Evolutionary conservation across 2,797 vertebrate species (phyloP).

Genomic region (Gorsachius magnificus): DNA sequence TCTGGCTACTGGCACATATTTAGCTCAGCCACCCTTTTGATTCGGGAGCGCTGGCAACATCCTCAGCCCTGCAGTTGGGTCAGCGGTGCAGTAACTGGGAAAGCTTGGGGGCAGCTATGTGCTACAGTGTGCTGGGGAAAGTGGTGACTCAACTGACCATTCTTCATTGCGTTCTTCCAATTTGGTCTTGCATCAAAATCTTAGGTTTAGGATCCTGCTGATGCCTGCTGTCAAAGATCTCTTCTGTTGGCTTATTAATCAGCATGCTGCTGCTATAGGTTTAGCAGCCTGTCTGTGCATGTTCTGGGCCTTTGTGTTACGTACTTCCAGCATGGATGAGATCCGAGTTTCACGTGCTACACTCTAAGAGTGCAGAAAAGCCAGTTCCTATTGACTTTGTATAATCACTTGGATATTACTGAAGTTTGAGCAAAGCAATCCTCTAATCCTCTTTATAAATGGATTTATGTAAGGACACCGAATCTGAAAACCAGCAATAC

Average conservation of each 20-base stretch:
- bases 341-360: accelerated
- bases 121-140: neutral
- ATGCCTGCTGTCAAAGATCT: neutral
- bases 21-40: neutral
- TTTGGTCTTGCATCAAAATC: neutral
- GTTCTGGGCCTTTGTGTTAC: neutral
- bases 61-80: neutral
- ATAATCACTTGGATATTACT: neutral
- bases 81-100: accelerated
- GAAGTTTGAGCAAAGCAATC: neutral
- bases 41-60: neutral
- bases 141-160: neutral
- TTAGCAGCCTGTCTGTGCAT: neutral
- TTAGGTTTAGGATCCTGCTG: neutral
- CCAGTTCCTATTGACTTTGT: neutral
- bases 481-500: neutral
- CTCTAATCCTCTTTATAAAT: neutral
- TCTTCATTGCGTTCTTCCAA: neutral
- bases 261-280: neutral
- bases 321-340: neutral
- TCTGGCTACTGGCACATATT: neutral
- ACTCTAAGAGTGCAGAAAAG: neutral
- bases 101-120: neutral
- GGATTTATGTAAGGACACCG: neutral
- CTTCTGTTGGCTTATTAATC: neutral